phyloP scores from a whole-genome alignment of 2,797 vertebrate genomes.

The Potorous gilbertii region DNA sequence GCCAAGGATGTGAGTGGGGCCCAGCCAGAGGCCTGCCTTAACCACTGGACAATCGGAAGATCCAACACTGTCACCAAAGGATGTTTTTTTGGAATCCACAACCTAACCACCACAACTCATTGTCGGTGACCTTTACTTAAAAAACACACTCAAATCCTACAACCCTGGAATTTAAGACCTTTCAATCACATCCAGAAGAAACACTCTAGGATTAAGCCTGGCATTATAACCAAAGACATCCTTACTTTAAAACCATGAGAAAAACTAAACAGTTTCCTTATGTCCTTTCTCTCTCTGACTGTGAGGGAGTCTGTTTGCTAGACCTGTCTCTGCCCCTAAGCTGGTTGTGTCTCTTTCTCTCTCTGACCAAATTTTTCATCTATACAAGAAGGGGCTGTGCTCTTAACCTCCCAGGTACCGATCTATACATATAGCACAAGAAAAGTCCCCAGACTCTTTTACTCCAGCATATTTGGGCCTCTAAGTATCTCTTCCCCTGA shows the following conservation, averaged over 20 bases:
- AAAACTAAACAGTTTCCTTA: constrained; percentile 26
- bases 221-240: constrained; percentile 9
- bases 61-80: constrained; percentile 35
- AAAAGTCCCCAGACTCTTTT: neutral
- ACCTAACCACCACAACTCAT: constrained; percentile 32
- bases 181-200: constrained; percentile 55
- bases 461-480: neutral
- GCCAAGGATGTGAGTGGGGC: constrained; percentile 41
- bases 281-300: neutral
- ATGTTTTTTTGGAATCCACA: constrained; percentile 53
- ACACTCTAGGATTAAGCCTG: constrained; percentile 51
- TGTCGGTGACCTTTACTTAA: constrained; percentile 48
- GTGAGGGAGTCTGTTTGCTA: neutral
- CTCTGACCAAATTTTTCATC: constrained; percentile 6
- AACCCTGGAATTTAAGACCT: constrained; percentile 27
- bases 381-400: neutral
- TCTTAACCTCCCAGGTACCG: neutral
- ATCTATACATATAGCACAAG: neutral
- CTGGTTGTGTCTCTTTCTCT: neutral
- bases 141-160: constrained; percentile 40
- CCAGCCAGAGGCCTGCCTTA: neutral
- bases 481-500: constrained; percentile 9
- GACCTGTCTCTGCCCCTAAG: neutral
- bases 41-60: constrained; percentile 26
- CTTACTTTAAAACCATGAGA: constrained; percentile 45